Conservation (phyloP, 2,888 invertebrate species). For the Melieria crassipennis region DNA sequence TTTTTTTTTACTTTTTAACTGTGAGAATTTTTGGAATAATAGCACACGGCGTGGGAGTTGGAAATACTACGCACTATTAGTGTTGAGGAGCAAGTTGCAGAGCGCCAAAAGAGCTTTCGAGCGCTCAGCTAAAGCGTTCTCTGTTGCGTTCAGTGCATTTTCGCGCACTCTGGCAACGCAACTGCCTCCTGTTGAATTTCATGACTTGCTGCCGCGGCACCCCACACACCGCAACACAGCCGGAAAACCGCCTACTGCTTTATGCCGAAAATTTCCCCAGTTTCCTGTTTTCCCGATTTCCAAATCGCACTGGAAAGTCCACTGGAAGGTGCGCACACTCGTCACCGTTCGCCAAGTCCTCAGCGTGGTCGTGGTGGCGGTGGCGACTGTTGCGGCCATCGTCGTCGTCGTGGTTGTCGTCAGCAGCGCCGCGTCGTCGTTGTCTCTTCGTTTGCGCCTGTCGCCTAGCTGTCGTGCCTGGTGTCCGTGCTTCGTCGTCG, state of each 20-base stretch:
- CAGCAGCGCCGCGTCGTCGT: background rate
- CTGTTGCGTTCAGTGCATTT: no score
- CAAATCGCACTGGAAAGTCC: background rate
- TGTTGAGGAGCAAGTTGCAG: no score
- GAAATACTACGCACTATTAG: no score
- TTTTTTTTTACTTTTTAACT: no score
- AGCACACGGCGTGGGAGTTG: no score
- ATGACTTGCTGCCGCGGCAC: background rate
- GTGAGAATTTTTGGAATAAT: no score
- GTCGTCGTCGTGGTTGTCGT: background rate
- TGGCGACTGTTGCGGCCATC: background rate
- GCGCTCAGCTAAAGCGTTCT: no score
- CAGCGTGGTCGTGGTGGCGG: background rate
- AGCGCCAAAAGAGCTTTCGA: no score
- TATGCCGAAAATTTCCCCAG: constrained; percentile 1
- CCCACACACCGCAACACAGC: background rate
- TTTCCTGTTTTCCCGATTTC: background rate
- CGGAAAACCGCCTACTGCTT: no score
- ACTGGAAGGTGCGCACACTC: background rate
- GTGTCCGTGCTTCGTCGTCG: background rate
- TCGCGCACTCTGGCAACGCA: background rate
- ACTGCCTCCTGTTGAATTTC: constrained; percentile 1
- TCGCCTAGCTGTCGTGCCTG: constrained; percentile 2
- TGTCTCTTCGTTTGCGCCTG: background rate
- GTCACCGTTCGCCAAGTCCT: background rate